Conservation (phyloP, 2,113 vertebrate species). For the Oplegnathus fasciatus region DNA sequence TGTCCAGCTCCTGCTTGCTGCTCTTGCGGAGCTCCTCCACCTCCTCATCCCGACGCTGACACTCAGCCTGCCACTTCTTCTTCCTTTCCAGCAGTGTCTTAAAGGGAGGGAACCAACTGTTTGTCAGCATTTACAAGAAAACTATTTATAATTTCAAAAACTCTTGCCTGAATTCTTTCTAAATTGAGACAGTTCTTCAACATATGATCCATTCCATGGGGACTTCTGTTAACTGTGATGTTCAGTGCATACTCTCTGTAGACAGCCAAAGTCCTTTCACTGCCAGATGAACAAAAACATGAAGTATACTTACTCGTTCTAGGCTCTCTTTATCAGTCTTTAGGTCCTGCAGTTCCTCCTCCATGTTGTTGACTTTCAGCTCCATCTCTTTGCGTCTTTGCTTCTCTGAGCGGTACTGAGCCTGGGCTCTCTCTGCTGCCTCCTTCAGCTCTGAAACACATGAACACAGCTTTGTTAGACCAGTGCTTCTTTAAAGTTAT, state of each 20-base stretch:
- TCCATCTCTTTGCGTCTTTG: conserved; percentile 91
- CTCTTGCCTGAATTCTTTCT: not conserved
- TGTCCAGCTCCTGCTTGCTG: conserved; percentile 89
- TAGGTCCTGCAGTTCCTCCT: conserved; percentile 92
- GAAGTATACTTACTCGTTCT: conserved; percentile 84
- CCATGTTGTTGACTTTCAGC: conserved; percentile 83
- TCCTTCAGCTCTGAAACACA: conserved; percentile 88
- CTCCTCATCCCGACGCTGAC: conserved; percentile 90
- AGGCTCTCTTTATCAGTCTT: conserved; percentile 89
- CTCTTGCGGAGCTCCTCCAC: conserved; percentile 90
- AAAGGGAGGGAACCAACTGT: not conserved
- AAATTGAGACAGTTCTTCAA: not conserved
- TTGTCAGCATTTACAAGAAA: not conserved
- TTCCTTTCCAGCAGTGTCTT: conserved; percentile 93
- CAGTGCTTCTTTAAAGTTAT: not conserved
- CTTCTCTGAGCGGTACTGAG: conserved; percentile 89
- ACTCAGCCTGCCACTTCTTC: conserved; percentile 90
- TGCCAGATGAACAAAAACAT: not conserved
- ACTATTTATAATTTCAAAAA: not conserved
- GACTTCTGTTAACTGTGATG: not conserved
- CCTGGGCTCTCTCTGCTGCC: conserved; percentile 83
- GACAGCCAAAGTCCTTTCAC: not conserved
- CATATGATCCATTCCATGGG: too few species aligned
- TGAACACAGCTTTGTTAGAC: not conserved
- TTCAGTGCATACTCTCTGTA: not conserved